Evolutionary conservation across 2,797 vertebrate genomes (phyloP).

Genomic region (Clangula hyemalis): DNA sequence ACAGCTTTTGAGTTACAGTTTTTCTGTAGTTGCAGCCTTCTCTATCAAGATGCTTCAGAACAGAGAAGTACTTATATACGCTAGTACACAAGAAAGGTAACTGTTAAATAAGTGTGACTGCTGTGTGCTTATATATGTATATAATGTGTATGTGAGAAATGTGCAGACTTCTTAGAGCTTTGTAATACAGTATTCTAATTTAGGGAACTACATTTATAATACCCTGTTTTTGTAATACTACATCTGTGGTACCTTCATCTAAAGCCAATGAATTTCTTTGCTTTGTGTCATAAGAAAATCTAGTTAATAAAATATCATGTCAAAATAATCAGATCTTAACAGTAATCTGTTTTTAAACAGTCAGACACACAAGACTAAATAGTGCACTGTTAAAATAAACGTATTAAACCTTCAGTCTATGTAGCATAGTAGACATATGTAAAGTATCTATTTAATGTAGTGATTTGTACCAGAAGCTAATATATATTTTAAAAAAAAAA

Average conservation of each 20-base stretch:
- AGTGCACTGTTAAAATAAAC: neutral
- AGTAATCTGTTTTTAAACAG: slow-evolving; percentile 3
- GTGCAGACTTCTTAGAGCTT: neutral
- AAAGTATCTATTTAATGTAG: neutral
- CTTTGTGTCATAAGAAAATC: slow-evolving; percentile 29
- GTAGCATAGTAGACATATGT: neutral
- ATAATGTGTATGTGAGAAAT: neutral
- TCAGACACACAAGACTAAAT: neutral
- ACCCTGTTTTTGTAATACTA: neutral
- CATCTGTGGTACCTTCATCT: slow-evolving; percentile 3
- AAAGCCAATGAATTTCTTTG: neutral
- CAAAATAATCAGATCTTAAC: neutral
- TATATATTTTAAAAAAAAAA: neutral
- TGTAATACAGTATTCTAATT: neutral
- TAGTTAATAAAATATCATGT: neutral
- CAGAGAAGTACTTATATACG: neutral
- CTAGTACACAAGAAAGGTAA: neutral
- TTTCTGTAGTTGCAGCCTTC: neutral
- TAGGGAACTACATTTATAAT: neutral
- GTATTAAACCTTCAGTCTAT: neutral
- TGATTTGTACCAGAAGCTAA: neutral
- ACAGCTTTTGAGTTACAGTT: neutral
- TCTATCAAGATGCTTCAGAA: neutral
- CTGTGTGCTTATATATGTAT: neutral
- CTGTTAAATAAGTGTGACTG: neutral